phyloP scores from a whole-genome alignment of 1,140 invertebrate genomes.

The Drosophila teissieri region DNA sequence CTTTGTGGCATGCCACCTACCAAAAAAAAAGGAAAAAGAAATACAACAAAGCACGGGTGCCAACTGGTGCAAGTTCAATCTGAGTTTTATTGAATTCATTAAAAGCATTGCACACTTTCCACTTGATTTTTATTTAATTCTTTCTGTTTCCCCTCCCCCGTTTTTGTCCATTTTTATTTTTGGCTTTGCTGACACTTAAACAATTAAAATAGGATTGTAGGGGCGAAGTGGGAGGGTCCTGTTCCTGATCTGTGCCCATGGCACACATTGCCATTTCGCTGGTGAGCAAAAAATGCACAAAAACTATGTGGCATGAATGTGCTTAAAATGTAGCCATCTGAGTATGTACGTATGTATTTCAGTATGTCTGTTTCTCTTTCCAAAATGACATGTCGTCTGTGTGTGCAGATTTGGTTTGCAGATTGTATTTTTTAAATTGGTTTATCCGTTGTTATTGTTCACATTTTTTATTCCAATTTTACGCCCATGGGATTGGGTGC shows the following conservation, averaged over 20 bases:
- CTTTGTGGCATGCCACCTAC: slow-evolving; percentile 5
- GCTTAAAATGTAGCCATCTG: slow-evolving; percentile 51
- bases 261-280: slow-evolving; percentile 35
- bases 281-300: slow-evolving; percentile 12
- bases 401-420: slow-evolving; percentile 38
- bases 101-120: slow-evolving; percentile 46
- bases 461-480: slow-evolving; percentile 31
- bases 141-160: neutral
- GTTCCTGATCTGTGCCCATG: slow-evolving; percentile 17
- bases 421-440: slow-evolving; percentile 64
- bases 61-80: slow-evolving; percentile 44
- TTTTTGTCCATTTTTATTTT: slow-evolving; percentile 47
- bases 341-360: neutral
- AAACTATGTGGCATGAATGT: slow-evolving; percentile 40
- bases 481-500: slow-evolving; percentile 14
- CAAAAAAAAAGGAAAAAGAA: slow-evolving; percentile 2
- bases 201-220: slow-evolving; percentile 51
- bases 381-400: slow-evolving; percentile 30
- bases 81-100: slow-evolving; percentile 62
- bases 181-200: slow-evolving; percentile 52
- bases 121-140: slow-evolving; percentile 39
- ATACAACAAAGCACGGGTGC: neutral
- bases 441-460: slow-evolving; percentile 49
- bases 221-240: neutral
- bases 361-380: slow-evolving; percentile 7